Evolutionary conservation across 1,140 invertebrate genomes (phyloP).

Genomic region (Cydia strobilella): DNA sequence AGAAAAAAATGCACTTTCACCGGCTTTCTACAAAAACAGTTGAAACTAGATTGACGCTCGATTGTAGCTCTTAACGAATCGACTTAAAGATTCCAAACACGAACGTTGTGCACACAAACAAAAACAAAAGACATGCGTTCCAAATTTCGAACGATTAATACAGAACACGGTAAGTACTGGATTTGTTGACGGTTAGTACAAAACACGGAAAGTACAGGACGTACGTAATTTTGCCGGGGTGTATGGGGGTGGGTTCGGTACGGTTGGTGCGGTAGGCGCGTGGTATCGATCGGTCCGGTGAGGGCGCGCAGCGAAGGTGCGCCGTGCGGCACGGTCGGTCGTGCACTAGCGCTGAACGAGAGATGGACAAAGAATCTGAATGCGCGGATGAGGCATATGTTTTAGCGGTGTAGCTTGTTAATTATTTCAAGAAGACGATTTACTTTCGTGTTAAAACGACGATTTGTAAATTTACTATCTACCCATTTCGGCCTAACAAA

Average conservation of each 20-base stretch:
- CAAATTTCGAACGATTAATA: slow-evolving; percentile 23
- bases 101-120: slow-evolving; percentile 27
- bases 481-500: too few relatives aligned
- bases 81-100: slow-evolving; percentile 32
- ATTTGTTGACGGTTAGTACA: neutral
- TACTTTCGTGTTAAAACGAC: too few relatives aligned
- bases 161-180: slow-evolving; percentile 5
- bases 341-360: slow-evolving; percentile 49
- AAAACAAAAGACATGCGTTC: slow-evolving; percentile 42
- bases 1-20: neutral
- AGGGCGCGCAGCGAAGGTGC: slow-evolving; percentile 38
- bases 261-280: slow-evolving; percentile 14
- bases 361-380: slow-evolving; percentile 42
- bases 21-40: neutral
- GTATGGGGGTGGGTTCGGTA: slow-evolving; percentile 32
- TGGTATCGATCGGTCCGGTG: slow-evolving; percentile 50
- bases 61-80: neutral
- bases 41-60: neutral
- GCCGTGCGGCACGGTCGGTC: slow-evolving; percentile 47
- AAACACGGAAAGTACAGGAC: slow-evolving; percentile 36
- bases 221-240: slow-evolving; percentile 58
- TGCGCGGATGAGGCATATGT: slow-evolving; percentile 30
- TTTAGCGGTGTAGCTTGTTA: neutral
- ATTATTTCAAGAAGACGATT: too few relatives aligned
- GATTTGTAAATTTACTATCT: too few relatives aligned